Percentiles rank a stretch among this genome's conserved stretches.
These are phyloP conservation scores for Etia nguti DNA, from an alignment of 2,113 vertebrate genomes.

Conservation along the genomic window DNA sequence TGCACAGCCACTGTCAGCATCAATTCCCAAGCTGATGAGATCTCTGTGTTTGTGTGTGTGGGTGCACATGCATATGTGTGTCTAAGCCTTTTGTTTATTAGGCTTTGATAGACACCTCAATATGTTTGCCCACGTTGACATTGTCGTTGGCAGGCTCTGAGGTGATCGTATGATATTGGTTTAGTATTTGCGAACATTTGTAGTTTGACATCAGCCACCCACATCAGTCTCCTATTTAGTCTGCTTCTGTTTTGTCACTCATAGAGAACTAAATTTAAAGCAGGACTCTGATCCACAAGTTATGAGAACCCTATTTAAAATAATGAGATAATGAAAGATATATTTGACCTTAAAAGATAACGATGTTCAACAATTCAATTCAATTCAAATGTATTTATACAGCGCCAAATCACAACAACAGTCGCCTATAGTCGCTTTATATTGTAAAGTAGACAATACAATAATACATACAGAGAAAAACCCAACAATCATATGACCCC, in stretches of 20 bases:
- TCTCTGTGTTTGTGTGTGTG: neutral
- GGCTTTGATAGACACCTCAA: conserved; percentile 15
- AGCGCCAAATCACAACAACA: neutral
- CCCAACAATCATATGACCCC: neutral
- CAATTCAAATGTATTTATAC: neutral
- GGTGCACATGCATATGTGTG: neutral
- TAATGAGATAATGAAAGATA: neutral
- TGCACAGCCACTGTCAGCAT: conserved; percentile 27
- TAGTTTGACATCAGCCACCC: neutral
- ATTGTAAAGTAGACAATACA: neutral
- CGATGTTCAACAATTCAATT: neutral
- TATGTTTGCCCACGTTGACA: conserved; percentile 36
- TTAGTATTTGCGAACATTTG: conserved; percentile 4
- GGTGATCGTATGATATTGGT: conserved; percentile 10
- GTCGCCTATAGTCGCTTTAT: neutral
- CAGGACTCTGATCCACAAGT: neutral
- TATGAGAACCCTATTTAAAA: neutral
- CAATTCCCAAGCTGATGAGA: conserved; percentile 23
- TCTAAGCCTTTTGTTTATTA: conserved; percentile 25
- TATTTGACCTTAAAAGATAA: neutral
- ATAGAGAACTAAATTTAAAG: neutral
- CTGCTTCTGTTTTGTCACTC: neutral
- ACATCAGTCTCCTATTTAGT: neutral
- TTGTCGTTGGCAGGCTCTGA: conserved; percentile 19
- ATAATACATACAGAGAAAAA: neutral